Conservation (phyloP, 2,888 invertebrate genomes). For the Aphodius sticticus region DNA sequence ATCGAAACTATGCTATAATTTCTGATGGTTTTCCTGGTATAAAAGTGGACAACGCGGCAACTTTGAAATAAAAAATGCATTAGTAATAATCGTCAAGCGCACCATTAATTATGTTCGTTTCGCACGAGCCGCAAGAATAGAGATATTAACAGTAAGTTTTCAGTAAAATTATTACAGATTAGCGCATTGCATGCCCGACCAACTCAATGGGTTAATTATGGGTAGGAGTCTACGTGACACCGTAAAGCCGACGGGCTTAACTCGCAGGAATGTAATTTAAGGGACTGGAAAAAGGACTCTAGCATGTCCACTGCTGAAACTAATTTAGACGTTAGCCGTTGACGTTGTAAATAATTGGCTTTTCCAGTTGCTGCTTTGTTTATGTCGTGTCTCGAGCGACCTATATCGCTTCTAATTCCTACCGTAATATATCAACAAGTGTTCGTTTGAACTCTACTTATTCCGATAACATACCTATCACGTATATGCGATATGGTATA, state of each 20-base stretch:
- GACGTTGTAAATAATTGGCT: constrained; percentile 4
- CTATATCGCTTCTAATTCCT: not conserved
- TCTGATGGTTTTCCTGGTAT: too few relatives aligned
- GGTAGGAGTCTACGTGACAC: constrained; percentile 14
- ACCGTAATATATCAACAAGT: not conserved
- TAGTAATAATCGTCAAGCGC: not conserved
- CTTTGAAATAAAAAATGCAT: too few relatives aligned
- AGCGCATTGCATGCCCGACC: constrained; percentile 20
- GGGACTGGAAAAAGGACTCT: constrained; percentile 4
- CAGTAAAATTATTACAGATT: constrained; percentile 21
- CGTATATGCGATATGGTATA: too few relatives aligned
- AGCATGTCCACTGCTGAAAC: not conserved
- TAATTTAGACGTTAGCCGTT: not conserved
- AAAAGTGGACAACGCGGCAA: too few relatives aligned
- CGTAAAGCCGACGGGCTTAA: not conserved
- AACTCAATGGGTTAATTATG: constrained; percentile 22
- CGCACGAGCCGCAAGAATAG: constrained; percentile 5
- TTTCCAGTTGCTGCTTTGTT: not conserved
- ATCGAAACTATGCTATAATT: too few relatives aligned
- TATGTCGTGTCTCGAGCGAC: not conserved
- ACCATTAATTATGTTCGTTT: not conserved
- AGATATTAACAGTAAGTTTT: constrained; percentile 20
- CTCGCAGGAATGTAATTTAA: constrained; percentile 4
- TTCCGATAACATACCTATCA: not conserved
- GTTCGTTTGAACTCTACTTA: not conserved